Evolutionary conservation across 2,113 vertebrate genomes (phyloP).

Genomic region (Narcine bancroftii): DNA sequence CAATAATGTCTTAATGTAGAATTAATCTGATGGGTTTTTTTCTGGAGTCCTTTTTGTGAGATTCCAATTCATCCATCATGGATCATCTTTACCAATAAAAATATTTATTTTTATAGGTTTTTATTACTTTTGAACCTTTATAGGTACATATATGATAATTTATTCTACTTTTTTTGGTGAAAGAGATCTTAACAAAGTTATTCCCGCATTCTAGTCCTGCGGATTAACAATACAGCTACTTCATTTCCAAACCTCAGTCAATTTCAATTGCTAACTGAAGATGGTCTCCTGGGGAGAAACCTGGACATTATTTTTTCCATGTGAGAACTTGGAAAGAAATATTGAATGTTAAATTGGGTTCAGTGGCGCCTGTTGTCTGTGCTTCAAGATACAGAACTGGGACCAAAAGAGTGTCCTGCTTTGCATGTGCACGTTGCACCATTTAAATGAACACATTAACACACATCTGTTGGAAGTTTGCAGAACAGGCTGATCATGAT

Average conservation of each 20-base stretch:
- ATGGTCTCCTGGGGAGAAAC: neutral
- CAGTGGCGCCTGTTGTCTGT: too few relatives aligned
- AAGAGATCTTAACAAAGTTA: neutral
- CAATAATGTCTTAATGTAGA: neutral
- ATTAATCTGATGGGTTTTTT: neutral
- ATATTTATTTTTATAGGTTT: too few relatives aligned
- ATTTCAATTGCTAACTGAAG: neutral
- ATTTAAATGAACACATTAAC: too few relatives aligned
- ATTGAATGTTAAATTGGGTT: neutral
- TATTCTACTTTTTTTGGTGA: neutral
- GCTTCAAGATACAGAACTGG: too few relatives aligned
- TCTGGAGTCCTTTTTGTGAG: neutral
- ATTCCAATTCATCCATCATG: neutral
- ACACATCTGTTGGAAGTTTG: too few relatives aligned
- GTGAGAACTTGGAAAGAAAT: neutral
- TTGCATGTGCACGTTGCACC: too few relatives aligned
- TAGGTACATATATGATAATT: too few relatives aligned
- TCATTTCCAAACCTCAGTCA: neutral
- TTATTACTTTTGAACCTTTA: too few relatives aligned
- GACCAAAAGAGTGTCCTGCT: too few relatives aligned
- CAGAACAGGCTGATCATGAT: too few relatives aligned
- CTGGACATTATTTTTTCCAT: neutral
- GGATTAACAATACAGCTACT: neutral
- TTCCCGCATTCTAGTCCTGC: neutral
- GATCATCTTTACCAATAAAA: neutral